Percentiles rank a stretch among this genome's conserved stretches.
Conservation (phyloP, 2,797 vertebrate genomes). For the Pseudochirops corinnae region DNA sequence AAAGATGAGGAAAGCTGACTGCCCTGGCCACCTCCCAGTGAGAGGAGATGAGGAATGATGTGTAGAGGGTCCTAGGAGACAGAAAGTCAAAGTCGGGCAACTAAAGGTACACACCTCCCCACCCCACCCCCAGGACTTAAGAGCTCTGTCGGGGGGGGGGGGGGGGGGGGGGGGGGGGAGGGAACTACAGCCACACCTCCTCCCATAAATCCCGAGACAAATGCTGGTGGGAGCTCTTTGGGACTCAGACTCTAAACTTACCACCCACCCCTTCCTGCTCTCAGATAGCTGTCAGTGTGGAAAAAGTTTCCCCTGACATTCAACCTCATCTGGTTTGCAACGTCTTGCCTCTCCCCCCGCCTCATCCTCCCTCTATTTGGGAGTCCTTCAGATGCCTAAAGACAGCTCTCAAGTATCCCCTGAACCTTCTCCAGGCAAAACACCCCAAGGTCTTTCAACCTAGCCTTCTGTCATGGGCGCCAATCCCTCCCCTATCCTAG, state of each 20-base stretch:
- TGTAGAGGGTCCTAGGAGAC: background rate
- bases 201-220: background rate
- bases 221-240: background rate
- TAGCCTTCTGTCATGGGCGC: background rate
- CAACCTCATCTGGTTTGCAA: background rate
- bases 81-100: background rate
- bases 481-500: background rate
- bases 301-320: background rate
- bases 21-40: background rate
- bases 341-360: background rate
- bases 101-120: background rate
- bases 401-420: background rate
- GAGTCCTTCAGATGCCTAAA: background rate
- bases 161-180: no score
- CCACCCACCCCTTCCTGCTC: background rate
- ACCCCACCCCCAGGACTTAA: background rate
- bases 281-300: background rate
- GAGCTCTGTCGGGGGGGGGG: background rate
- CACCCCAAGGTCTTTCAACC: background rate
- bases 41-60: background rate
- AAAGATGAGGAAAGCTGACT: background rate
- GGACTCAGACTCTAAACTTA: no score
- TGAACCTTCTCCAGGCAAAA: background rate
- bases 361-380: background rate
- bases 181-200: background rate